Evolutionary conservation across 2,888 invertebrate genomes (phyloP), one percentile per base, ranked within the genome.

Genomic region (Sinotaia quadrata): DNA sequence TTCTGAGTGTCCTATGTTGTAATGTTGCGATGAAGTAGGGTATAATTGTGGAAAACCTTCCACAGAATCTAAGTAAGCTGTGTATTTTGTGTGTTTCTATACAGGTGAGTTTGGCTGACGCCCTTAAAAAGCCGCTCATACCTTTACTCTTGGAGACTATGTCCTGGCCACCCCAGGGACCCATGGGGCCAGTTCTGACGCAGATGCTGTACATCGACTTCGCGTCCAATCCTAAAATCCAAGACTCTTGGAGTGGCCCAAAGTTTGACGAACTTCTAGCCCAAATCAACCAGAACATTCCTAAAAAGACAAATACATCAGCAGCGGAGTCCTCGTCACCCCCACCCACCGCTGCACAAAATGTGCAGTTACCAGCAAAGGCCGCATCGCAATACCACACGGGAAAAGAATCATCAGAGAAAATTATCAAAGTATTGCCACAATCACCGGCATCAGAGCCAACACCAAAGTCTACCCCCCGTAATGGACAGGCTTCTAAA

Each of bases 301-400:
- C 71, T n/a, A n/a, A 15, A 12, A 15, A 8, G 18, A 15, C 10
- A 12, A 15, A 82, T 83, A 65, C 75, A n/a, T n/a, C n/a, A n/a
- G n/a, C 87, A 44, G 81, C 84, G 8, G 85, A 85, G 75, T 84
- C 85, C 5, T 51, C 85, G 18, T 81, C 84, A 75, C 85, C 83
- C 63, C 85, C 84, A n/a, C 80, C 87, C 27, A 73, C 86, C n/a
- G n/a, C n/a, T n/a, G n/a, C n/a, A n/a, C 87, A 86, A 10, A 62
- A 87, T 34, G 61, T 85, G 57, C 65, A 87, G 61, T 86, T 87
- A 67, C 68, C 77, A 52, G 80, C 78, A 71, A 73, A 78, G 21
- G 86, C 85, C 85, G 86, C 87, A 44, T 86, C 86, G n/a, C 76
- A 73, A 60, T 86, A 86, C n/a, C 85, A 86, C 29, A 85, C 87